Evolutionary conservation across 2,797 vertebrate species (phyloP), one percentile per base, ranked within the genome.

Genomic region (Aulostomus chinensis): DNA sequence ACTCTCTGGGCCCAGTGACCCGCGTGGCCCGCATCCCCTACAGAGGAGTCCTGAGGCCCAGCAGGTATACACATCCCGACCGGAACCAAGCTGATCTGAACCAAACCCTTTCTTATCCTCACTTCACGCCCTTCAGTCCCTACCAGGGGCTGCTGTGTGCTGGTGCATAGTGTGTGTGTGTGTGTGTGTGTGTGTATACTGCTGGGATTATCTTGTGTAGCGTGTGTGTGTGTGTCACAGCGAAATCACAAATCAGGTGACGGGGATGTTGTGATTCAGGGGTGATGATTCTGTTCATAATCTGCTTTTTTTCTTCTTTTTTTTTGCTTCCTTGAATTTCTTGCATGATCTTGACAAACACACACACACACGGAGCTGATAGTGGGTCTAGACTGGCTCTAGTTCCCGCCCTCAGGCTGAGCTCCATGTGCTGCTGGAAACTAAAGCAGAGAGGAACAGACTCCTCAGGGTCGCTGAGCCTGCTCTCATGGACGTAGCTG

Each of bases 1-100:
- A 96, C 91, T 98, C 97, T 91, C 93, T 99, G 91, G 95, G 96
- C 80, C 95, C 96, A 86, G 91, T 96, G 90, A 96, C 94, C 92
- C 94, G 96, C 89, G 91, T 95, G 92, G 92, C 94, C 92, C 94
- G 97, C 89, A 98, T 96, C 93, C 93, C 96, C 89, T 94, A 92
- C 94, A 92, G 96, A 92, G 94, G 96, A 93, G 94, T 93, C 89
- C 79, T 94, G 91, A 96, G 96, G 93, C 91, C 95, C 92, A 96
- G 93, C 96, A 99, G 97, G 97, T 99, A 99, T 93, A 90, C 85
- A 65, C 68, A 83, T 81, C 88, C 64, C 57, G 37, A 76, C 68
- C 70, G 50, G 67, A 86, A 85, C 81, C 83, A 61, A 52, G 61
- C 78, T 22, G 58, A 80, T 66, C 76, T 87, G 86, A 91, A 67